A percentile compares a stretch with the other conserved stretches of the same genome.
Conservation (phyloP, 37 sponge, comb jelly and placozoan species). For the Spongilla lacustris region DNA sequence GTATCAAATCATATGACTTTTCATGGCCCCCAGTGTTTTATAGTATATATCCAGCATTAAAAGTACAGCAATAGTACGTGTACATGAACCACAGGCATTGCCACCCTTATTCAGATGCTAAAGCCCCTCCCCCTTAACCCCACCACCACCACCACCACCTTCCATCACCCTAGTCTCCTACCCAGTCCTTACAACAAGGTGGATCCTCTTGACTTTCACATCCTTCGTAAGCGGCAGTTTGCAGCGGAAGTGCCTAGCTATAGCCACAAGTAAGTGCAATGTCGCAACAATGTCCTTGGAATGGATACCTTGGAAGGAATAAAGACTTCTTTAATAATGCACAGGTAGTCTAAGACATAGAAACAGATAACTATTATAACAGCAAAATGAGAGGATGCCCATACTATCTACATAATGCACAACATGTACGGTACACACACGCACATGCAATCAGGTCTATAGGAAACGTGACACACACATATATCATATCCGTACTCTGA, state of each 20-base stretch:
- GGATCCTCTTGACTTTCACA: slow-evolving; percentile 73
- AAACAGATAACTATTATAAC: too few relatives aligned
- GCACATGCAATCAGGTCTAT: neutral
- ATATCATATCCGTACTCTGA: slow-evolving; percentile 10
- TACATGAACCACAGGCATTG: too few relatives aligned
- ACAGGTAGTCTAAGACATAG: too few relatives aligned
- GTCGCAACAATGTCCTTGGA: slow-evolving; percentile 86
- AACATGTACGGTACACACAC: neutral
- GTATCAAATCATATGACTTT: too few relatives aligned
- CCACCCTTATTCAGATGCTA: too few relatives aligned
- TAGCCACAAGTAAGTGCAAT: slow-evolving; percentile 89
- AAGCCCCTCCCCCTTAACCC: neutral
- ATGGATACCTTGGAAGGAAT: slow-evolving; percentile 66
- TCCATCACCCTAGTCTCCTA: too few relatives aligned
- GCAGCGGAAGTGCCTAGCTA: slow-evolving; percentile 87
- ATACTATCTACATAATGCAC: neutral
- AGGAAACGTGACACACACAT: slow-evolving; percentile 6
- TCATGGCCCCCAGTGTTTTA: too few relatives aligned
- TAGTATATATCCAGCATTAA: too few relatives aligned
- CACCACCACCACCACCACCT: neutral
- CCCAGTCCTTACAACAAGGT: slow-evolving; percentile 52
- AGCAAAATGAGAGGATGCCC: neutral
- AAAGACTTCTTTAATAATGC: neutral
- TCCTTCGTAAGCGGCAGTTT: slow-evolving; percentile 76
- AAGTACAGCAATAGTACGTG: too few relatives aligned